Evolutionary conservation across 2,113 vertebrate species (phyloP), one percentile per base, ranked within the genome.

Genomic region (Lamprologus callipterus): DNA sequence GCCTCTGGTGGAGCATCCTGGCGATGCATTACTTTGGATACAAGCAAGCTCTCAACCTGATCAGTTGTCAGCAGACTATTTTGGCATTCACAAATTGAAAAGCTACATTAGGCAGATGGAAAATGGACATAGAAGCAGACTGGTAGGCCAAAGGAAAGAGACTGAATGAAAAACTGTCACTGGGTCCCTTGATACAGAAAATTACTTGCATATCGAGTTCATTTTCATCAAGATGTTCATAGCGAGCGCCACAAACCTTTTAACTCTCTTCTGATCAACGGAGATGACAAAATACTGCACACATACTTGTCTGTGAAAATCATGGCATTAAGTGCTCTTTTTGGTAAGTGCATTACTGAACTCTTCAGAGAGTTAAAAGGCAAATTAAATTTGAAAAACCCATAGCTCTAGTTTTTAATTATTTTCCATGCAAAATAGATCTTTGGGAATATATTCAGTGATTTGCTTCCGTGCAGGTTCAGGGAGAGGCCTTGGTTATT

Each of bases 351-450:
- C 90, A 87, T 90, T 84, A 75, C 75, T 45, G 19, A 80, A 84
- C 58, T 87, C 88, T 89, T 79, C 60, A 78, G 85, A 68, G 90
- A 93, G 80, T 80, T 87, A 79, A 86, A 92, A 87, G 35, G 85
- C 33, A 86, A 90, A 92, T 92, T 85, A 86, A 87, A 91, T 87
- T 19, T 54, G 85, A 54, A 85, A 80, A 49, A 65, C 16, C 53
- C 57, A 80, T 55, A 75, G 84, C 51, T 4, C 9, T 35, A 45
- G 68, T 82, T 88, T 94, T 93, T 90, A 93, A 94, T 95, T 85
- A 89, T 94, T 93, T 92, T 92, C 78, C 37, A 89, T 89, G 85
- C 87, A 93, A 90, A 94, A 80, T 58, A 90, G 84, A 93, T 86
- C 80, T 65, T 6, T 81, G 87, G 85, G 81, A 89, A 84, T 87